Conservation (phyloP, 2,888 invertebrate species). For the Aphodius sticticus region DNA sequence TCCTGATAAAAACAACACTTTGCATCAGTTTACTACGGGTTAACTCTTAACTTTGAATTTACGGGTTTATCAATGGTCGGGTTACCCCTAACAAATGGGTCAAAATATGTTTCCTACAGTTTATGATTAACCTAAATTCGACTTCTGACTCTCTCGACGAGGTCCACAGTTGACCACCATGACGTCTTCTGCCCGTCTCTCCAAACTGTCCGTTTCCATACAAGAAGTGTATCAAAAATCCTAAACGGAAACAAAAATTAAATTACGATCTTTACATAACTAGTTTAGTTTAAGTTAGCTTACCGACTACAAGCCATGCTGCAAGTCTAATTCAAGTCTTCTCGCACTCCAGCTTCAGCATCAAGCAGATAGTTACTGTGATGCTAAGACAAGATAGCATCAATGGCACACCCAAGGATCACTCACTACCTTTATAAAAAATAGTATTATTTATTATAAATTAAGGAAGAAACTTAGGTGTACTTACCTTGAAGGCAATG, state of each 20-base stretch:
- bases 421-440: constrained; percentile 67
- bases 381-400: constrained; percentile 82
- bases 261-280: not conserved
- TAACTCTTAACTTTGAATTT: too few species aligned
- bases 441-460: constrained; percentile 14
- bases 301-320: constrained; percentile 84
- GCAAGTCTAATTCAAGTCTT: constrained; percentile 88
- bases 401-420: constrained; percentile 86
- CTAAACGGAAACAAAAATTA: constrained; percentile 59
- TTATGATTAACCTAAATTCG: not conserved
- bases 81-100: not conserved
- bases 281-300: constrained; percentile 45
- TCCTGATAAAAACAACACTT: not conserved
- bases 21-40: not conserved
- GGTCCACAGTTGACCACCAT: constrained; percentile 8
- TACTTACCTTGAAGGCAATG: constrained; percentile 74
- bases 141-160: not conserved
- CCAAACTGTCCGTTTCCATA: constrained; percentile 82
- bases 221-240: constrained; percentile 83
- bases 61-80: too few species aligned
- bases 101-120: not conserved
- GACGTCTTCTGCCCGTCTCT: constrained; percentile 20
- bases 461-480: not conserved
- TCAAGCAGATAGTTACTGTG: constrained; percentile 87
- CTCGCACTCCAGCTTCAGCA: constrained; percentile 83